phyloP scores from a whole-genome alignment of 1,140 invertebrate genomes.

The Contarinia nasturtii region DNA sequence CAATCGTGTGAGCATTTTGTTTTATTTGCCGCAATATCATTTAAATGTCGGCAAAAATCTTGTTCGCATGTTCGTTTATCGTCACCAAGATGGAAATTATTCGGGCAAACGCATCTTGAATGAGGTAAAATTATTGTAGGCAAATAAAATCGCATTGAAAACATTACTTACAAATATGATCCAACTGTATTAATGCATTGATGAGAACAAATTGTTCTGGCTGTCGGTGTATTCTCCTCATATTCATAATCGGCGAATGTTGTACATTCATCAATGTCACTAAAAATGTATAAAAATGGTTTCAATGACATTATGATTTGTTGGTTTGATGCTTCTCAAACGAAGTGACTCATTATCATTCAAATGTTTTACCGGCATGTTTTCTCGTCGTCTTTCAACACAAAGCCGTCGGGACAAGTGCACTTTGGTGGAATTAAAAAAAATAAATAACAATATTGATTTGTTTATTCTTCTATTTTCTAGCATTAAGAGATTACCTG shows the following conservation, averaged over 20 bases:
- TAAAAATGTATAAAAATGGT: too few relatives aligned
- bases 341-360: too few relatives aligned
- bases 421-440: too few relatives aligned
- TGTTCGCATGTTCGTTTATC: slow-evolving; percentile 20
- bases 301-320: too few relatives aligned
- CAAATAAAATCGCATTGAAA: too few relatives aligned
- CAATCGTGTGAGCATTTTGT: slow-evolving; percentile 31
- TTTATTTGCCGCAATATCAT: slow-evolving; percentile 22
- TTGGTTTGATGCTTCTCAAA: too few relatives aligned
- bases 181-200: slow-evolving; percentile 45
- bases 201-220: slow-evolving; percentile 28
- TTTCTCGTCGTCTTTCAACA: slow-evolving; percentile 22
- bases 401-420: slow-evolving; percentile 33
- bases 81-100: slow-evolving; percentile 13
- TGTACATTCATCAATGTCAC: slow-evolving; percentile 46
- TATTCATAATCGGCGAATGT: slow-evolving; percentile 20
- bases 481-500: too few relatives aligned
- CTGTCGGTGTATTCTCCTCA: slow-evolving; percentile 10
- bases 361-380: slow-evolving; percentile 22
- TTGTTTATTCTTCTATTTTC: too few relatives aligned
- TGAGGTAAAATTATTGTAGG: too few relatives aligned
- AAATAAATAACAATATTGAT: too few relatives aligned
- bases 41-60: slow-evolving; percentile 15
- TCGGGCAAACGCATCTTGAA: slow-evolving; percentile 36
- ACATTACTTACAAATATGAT: too few relatives aligned